Evolutionary conservation across 2,888 invertebrate species (phyloP).

Genomic region (Cephus spinipes): DNA sequence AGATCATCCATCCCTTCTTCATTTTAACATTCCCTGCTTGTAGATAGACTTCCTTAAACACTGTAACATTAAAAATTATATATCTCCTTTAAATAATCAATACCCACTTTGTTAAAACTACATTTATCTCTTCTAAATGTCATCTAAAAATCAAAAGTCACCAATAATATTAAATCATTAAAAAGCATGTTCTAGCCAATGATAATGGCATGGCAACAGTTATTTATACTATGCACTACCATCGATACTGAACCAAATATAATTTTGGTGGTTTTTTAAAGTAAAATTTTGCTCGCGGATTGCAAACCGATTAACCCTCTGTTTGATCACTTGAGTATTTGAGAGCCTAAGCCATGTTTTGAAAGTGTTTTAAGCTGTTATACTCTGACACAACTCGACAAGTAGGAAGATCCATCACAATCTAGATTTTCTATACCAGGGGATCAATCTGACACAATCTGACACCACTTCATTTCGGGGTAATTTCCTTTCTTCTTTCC

Average conservation of each 20-base stretch:
- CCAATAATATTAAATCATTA: neutral
- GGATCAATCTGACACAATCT: rapidly evolving
- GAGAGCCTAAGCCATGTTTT: too few species aligned
- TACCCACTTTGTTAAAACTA: neutral
- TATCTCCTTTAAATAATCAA: neutral
- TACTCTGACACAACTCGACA: too few species aligned
- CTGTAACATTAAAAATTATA: neutral
- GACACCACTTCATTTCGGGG: too few species aligned
- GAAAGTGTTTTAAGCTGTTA: too few species aligned
- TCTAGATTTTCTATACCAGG: too few species aligned
- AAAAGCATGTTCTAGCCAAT: neutral
- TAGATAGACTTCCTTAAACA: neutral
- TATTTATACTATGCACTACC: neutral
- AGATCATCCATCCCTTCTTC: conserved; percentile 36
- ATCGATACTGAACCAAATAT: too few species aligned
- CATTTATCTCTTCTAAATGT: neutral
- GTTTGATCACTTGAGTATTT: too few species aligned
- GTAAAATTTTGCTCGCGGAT: too few species aligned
- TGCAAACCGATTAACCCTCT: too few species aligned
- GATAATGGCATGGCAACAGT: neutral
- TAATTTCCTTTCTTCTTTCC: too few species aligned
- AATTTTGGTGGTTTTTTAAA: too few species aligned
- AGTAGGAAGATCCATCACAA: too few species aligned
- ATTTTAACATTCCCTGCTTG: conserved; percentile 16
- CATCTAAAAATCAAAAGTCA: neutral